A percentile compares a stretch with the other conserved stretches of the same genome.
Evolutionary conservation across 2,113 vertebrate genomes (phyloP).

Genomic region (Xiphophorus couchianus): DNA sequence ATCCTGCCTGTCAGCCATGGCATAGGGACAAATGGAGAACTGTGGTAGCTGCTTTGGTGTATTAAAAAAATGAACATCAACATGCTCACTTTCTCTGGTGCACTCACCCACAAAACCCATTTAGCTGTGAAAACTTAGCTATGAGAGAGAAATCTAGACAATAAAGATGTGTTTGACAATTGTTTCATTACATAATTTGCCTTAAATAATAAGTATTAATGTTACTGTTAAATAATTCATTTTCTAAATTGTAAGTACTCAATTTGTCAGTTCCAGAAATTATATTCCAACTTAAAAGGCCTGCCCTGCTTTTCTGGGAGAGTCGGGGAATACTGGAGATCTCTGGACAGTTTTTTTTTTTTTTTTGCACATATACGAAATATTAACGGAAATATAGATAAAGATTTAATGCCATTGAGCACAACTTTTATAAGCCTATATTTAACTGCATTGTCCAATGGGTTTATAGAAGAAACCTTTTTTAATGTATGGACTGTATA

Average conservation of each 20-base stretch:
- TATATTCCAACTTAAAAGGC: too few species aligned
- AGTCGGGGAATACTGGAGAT: not conserved
- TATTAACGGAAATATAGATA: not conserved
- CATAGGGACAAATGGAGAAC: slow-evolving; percentile 50
- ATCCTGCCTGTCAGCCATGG: slow-evolving; percentile 48
- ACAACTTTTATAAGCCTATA: not conserved
- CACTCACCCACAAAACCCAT: not conserved
- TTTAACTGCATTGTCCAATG: not conserved
- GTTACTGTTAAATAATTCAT: not conserved
- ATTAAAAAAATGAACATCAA: slow-evolving; percentile 34
- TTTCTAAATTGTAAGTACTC: not conserved
- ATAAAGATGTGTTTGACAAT: not conserved
- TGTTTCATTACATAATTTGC: not conserved
- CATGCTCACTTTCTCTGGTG: slow-evolving; percentile 2
- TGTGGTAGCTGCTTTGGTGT: slow-evolving; percentile 23
- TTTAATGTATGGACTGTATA: not conserved
- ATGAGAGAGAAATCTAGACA: not conserved
- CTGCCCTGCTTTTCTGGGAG: not conserved
- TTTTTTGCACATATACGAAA: too few species aligned
- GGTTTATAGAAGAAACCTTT: not conserved
- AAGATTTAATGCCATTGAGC: not conserved
- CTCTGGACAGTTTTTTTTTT: not conserved
- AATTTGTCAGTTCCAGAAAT: not conserved
- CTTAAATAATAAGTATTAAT: not conserved
- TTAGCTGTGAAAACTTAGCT: not conserved